Base-by-base conservation (phyloP, 1,140 invertebrate species). In the Zaprionus vittiger region DNA sequence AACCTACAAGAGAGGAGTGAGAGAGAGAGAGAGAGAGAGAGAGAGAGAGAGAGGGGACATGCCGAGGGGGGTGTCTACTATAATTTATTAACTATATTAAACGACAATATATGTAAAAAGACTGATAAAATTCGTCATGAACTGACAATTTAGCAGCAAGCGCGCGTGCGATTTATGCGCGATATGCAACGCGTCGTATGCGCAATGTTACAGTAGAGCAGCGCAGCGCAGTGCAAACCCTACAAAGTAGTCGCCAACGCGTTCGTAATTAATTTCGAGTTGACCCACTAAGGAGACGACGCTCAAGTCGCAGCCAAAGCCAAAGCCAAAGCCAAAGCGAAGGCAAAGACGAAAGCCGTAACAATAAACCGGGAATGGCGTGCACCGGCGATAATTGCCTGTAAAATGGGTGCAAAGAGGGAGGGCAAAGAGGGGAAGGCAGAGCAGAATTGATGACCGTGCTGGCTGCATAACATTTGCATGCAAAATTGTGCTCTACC, bases 351-450 rank as follows among this genome's bases (percentile, higher is more conserved):
- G 47, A 66, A 66, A 81, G 81, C 77, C 71, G 47, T 61, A 34
- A 80, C 89, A 89, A 87, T 80, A 87, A 86, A 89, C 79, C 72
- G 61, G 15, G 64, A 80, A 83, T 87, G 83, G 71, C 83, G 80
- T 87, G 83, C 84, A 85, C 73, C 79, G 71, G 84, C 77, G 87
- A 90, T 89, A 89, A 84, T 89, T 89, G 84, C 85, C 79, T 79
- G 81, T 89, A 84, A 78, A 73, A 67, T 77, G 64, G 61, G 61
- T 66, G 79, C 79, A 52, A 77, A 81, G 20, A 20, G 73, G 28
- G 57, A 54, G 15, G 17, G 9, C 26, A 24, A 2, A 37, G 17
- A 2, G 14, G 6, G 26, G 11, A n/a, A 12, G 12, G 63, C 1
- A 12, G 34, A 4, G 24, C 5, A 24, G 38, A 41, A 72, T 57